Base-by-base conservation (phyloP, 92 coral and sea anemone genomes). In the Pocillopora meandrina region DNA sequence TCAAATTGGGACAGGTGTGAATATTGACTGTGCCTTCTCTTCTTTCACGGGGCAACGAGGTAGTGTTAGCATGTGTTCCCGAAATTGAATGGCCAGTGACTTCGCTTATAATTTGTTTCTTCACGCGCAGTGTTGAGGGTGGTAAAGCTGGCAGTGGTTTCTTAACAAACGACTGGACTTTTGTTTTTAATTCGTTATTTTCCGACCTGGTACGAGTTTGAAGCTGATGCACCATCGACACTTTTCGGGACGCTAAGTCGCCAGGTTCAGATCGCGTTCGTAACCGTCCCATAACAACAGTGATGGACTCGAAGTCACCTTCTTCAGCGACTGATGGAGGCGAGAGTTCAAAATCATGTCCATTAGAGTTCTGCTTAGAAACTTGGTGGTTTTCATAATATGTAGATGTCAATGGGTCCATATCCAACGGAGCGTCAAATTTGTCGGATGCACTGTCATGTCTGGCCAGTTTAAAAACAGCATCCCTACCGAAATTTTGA, bases 1-100 rank as follows among this genome's bases (percentile, higher is more conserved):
- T 93, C 76, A 89, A 61, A 58, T 72, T 89, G 1, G 94, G 94
- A 64, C 97, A 93, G 10, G 94, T 91, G 76, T 93, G 97, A 11
- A 91, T 65, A 34, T 93, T 93, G 0, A 93, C 87, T 2, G 87
- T 74, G 21, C 91, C 97, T 10, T 62, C 83, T 59, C 76, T 85
- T 66, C 77, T 89, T 57, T 85, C 87, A 9, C 97, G 86, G 10
- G 81, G 77, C 55, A 34, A 23, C 61, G 59, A 88, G 35, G 59
- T 67, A 42, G 47, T 55, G 42, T 76, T 84, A 14, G 72, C 68
- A 36, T 79, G 23, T 13, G 62, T 56, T 34, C 84, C 82, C 57
- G 80, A 31, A 34, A 81, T 76, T 36, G 78, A 72, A 72, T 82
- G 83, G 33, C 76, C 74, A 9, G 78, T 52, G 18, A 82, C 47